Conservation (phyloP, 2,888 invertebrate genomes). For the Thymelicus sylvestris region DNA sequence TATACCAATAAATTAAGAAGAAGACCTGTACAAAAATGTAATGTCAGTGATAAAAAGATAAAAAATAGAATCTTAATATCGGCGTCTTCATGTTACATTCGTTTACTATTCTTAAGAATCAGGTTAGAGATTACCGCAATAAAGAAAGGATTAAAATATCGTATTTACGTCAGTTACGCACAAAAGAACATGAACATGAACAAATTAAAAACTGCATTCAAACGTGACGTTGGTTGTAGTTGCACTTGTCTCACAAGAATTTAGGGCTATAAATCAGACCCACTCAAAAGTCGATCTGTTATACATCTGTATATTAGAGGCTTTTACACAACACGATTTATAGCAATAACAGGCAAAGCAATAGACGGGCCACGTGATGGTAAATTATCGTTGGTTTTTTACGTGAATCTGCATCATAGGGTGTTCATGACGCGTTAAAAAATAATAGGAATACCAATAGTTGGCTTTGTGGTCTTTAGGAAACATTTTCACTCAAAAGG, state of each 20-base stretch:
- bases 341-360: too few species aligned
- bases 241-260: constrained; percentile 73
- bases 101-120: not conserved
- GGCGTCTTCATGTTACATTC: not conserved
- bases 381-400: too few species aligned
- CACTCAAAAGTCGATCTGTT: constrained; percentile 69
- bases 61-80: too few species aligned
- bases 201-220: constrained; percentile 48
- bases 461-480: too few species aligned
- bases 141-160: not conserved
- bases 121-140: not conserved
- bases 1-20: too few species aligned
- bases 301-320: constrained; percentile 34
- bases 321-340: constrained; percentile 31
- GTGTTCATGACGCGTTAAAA: too few species aligned
- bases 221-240: constrained; percentile 60
- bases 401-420: too few species aligned
- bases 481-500: too few species aligned
- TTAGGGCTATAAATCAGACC: constrained; percentile 72
- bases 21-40: too few species aligned
- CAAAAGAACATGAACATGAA: not conserved
- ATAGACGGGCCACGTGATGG: too few species aligned
- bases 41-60: too few species aligned
- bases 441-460: too few species aligned
- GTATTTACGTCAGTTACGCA: not conserved